phyloP scores from a whole-genome alignment of 2,797 vertebrate genomes.

The Liparis tanakae region DNA sequence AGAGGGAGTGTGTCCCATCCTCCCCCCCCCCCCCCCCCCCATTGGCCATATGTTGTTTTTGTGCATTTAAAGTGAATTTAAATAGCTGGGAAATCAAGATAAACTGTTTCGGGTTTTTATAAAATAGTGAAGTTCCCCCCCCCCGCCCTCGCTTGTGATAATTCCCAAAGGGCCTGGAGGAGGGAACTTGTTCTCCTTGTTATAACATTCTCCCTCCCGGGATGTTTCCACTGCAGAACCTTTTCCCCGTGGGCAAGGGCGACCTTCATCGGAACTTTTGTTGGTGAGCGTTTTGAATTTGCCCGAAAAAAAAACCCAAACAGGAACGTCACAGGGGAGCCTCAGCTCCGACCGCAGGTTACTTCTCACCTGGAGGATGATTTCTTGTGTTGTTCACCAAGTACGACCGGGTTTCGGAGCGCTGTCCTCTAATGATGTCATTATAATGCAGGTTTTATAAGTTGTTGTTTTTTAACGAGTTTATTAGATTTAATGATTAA shows the following conservation, averaged over 20 bases:
- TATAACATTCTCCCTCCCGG: background rate
- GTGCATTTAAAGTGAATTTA: background rate
- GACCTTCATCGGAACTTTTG: background rate
- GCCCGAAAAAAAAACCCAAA: background rate
- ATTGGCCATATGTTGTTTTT: constrained; percentile 7
- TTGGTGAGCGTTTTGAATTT: background rate
- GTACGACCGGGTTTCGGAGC: background rate
- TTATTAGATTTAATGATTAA: constrained; percentile 21
- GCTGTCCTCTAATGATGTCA: too few relatives aligned
- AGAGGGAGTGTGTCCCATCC: constrained; percentile 20
- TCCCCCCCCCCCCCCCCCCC: too few relatives aligned
- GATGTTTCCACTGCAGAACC: constrained; percentile 1
- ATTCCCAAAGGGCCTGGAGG: constrained; percentile 18
- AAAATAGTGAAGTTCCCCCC: constrained; percentile 11
- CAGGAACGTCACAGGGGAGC: background rate
- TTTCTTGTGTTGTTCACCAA: background rate
- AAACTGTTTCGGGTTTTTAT: background rate
- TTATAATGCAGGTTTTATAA: background rate
- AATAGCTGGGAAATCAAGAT: background rate
- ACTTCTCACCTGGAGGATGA: background rate
- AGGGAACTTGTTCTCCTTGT: background rate
- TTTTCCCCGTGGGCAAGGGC: background rate
- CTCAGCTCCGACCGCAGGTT: background rate
- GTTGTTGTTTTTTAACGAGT: background rate
- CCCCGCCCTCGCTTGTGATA: background rate